Evolutionary conservation across 2,113 vertebrate species (phyloP).

Genomic region (Lampris megalopsis): DNA sequence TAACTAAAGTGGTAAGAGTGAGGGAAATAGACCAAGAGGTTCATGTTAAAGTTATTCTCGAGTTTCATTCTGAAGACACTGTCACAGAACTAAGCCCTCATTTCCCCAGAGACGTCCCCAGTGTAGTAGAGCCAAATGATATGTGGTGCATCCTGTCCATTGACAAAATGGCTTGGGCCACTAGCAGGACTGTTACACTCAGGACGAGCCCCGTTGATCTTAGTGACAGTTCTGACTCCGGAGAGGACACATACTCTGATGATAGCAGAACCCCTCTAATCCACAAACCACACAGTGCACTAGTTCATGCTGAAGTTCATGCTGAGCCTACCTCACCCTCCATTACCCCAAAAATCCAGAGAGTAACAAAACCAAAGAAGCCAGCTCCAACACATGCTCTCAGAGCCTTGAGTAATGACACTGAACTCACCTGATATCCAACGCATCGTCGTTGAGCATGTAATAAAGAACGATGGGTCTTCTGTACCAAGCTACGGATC

Average conservation of each 20-base stretch:
- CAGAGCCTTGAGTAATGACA: not conserved
- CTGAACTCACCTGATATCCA: conserved; percentile 6
- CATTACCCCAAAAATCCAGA: not conserved
- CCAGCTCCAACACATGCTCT: not conserved
- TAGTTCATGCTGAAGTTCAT: not conserved
- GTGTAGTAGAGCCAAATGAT: not conserved
- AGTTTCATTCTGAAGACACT: not conserved
- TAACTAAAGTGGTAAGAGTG: no score
- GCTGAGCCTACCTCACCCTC: not conserved
- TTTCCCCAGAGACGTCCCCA: not conserved
- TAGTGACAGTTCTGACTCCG: no score
- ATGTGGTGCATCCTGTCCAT: not conserved
- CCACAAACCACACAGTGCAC: not conserved
- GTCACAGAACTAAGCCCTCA: not conserved
- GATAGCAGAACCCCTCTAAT: not conserved
- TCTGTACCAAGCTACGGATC: not conserved
- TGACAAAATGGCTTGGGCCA: not conserved
- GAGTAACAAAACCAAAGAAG: not conserved
- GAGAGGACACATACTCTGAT: no score
- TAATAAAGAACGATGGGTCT: no score
- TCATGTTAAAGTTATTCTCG: not conserved
- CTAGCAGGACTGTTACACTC: not conserved
- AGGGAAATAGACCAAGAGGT: not conserved
- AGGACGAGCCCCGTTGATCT: not conserved
- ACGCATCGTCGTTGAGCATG: conserved; percentile 1